phyloP scores from a whole-genome alignment of 2,888 invertebrate species.

The Apamea monoglypha region DNA sequence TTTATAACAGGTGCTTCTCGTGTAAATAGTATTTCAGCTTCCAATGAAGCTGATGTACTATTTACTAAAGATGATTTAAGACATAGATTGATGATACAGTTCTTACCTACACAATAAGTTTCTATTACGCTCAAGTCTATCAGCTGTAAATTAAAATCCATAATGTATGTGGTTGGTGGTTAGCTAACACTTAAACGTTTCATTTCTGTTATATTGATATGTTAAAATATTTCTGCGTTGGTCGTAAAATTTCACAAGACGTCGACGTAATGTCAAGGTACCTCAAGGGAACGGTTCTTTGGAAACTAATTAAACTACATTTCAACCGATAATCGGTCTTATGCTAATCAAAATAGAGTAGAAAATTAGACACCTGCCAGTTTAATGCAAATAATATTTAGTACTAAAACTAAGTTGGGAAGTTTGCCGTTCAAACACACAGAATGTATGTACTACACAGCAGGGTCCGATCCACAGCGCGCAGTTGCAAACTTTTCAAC shows the following conservation, averaged over 20 bases:
- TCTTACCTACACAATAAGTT: neutral
- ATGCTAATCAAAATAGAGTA: conserved; percentile 22
- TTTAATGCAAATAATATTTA: conserved; percentile 43
- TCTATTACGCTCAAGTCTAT: neutral
- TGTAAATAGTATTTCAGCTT: neutral
- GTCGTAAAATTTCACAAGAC: conserved; percentile 58
- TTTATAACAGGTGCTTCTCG: neutral
- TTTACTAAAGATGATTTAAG: neutral
- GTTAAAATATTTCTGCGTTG: conserved; percentile 48
- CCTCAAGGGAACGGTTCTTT: conserved; percentile 50
- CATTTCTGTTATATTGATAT: conserved; percentile 37
- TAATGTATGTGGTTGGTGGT: conserved; percentile 17
- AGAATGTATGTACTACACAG: conserved; percentile 67
- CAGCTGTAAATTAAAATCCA: conserved; percentile 7
- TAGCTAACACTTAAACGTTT: conserved; percentile 21
- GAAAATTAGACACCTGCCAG: conserved; percentile 19
- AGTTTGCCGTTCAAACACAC: conserved; percentile 69
- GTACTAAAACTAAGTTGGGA: conserved; percentile 50
- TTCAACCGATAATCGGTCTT: conserved; percentile 35
- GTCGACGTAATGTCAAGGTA: conserved; percentile 47
- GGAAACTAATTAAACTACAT: conserved; percentile 26
- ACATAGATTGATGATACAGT: neutral
- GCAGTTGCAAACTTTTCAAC: conserved; percentile 52
- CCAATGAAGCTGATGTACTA: neutral
- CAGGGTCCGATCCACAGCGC: conserved; percentile 65